phyloP scores from a whole-genome alignment of 2,888 invertebrate genomes.

The Aromia moschata region DNA sequence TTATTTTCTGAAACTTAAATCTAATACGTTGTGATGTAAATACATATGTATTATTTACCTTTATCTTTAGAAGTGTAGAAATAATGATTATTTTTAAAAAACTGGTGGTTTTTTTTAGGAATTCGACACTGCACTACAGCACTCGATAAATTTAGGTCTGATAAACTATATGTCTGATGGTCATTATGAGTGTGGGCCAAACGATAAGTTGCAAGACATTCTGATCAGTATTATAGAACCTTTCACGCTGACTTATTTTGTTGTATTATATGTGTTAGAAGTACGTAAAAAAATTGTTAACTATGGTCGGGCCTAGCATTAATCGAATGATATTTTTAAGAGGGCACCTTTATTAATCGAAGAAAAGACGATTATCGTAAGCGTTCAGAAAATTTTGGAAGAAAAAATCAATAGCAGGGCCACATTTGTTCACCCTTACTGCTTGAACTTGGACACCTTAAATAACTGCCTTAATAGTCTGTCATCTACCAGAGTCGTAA shows the following conservation, averaged over 20 bases:
- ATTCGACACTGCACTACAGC: constrained; percentile 61
- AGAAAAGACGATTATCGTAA: constrained; percentile 67
- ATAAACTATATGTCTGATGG: constrained; percentile 50
- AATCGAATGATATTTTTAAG: too few species aligned
- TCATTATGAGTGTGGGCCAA: constrained; percentile 60
- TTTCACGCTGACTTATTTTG: constrained; percentile 70
- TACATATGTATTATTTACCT: too few species aligned
- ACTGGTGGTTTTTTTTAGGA: constrained; percentile 62
- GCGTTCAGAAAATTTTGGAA: constrained; percentile 71
- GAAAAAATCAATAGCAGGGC: constrained; percentile 58
- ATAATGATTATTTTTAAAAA: too few species aligned
- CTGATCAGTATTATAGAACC: constrained; percentile 71
- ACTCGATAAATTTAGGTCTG: constrained; percentile 55
- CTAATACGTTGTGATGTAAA: too few species aligned
- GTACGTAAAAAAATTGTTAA: constrained; percentile 56
- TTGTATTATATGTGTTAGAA: constrained; percentile 63
- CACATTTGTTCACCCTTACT: constrained; percentile 73
- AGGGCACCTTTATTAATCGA: constrained; percentile 53
- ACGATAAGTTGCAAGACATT: constrained; percentile 65
- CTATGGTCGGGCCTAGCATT: too few species aligned
- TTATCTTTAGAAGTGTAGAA: too few species aligned
- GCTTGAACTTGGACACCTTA: constrained; percentile 75
- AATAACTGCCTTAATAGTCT: constrained; percentile 69
- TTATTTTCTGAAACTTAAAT: too few species aligned
- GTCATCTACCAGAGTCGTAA: constrained; percentile 60